Conservation (phyloP, 2,113 vertebrate genomes). For the Siphamia tubifer region DNA sequence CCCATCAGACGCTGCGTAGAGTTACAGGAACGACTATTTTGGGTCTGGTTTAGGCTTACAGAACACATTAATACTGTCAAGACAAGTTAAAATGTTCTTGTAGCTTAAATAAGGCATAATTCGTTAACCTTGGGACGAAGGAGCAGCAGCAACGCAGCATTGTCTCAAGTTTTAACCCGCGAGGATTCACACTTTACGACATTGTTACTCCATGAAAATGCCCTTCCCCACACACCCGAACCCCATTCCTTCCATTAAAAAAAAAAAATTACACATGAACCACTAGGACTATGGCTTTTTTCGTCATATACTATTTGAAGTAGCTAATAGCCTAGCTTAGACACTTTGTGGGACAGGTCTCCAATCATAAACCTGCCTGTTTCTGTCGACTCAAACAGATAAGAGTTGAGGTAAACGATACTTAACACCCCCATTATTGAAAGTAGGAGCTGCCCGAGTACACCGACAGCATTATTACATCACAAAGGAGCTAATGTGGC, state of each 20-base stretch:
- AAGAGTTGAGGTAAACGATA: not conserved
- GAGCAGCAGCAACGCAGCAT: not conserved
- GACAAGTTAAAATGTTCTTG: not conserved
- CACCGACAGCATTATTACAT: no score
- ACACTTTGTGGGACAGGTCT: not conserved
- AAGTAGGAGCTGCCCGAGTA: no score
- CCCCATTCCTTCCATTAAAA: not conserved
- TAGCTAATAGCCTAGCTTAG: not conserved
- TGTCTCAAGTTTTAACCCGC: conserved; percentile 49
- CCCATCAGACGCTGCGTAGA: not conserved
- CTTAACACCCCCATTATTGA: not conserved
- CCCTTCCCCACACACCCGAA: not conserved
- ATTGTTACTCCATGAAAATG: not conserved
- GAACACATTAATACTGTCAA: not conserved
- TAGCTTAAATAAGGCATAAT: not conserved
- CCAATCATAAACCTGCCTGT: not conserved
- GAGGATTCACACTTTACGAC: conserved; percentile 1
- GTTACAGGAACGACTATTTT: not conserved
- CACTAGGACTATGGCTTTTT: no score
- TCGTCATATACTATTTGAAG: no score
- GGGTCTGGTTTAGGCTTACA: not conserved
- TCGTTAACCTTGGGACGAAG: not conserved
- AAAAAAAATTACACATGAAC: not conserved
- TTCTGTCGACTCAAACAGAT: not conserved
- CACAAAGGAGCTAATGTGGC: no score